phyloP scores from a whole-genome alignment of 2,888 invertebrate species.

The Deroplatys truncata region DNA sequence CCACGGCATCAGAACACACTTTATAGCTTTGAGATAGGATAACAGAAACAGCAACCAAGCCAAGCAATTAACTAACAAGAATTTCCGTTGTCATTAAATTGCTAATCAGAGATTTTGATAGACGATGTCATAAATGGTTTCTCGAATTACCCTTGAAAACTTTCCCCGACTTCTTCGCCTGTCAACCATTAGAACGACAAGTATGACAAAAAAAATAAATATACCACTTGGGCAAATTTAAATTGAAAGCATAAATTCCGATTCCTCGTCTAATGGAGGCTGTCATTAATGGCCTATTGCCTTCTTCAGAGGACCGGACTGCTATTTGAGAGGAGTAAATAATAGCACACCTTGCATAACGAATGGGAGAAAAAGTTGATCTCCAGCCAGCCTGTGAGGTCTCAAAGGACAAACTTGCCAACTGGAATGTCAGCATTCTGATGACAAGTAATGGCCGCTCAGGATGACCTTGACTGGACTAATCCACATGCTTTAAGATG shows the following conservation, averaged over 20 bases:
- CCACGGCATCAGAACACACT: neutral
- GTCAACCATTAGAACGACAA: neutral
- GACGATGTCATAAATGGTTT: neutral
- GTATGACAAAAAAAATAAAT: neutral
- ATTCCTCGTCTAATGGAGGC: slow-evolving; percentile 1
- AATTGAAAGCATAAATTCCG: slow-evolving; percentile 11
- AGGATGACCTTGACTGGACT: neutral
- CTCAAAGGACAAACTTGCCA: neutral
- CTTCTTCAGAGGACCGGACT: neutral
- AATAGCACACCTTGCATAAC: slow-evolving; percentile 2
- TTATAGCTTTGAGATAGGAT: neutral
- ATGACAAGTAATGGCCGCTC: neutral
- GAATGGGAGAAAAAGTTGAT: neutral
- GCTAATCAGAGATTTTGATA: neutral
- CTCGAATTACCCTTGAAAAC: neutral
- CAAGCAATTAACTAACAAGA: neutral
- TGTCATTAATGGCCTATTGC: slow-evolving; percentile 6
- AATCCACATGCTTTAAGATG: neutral
- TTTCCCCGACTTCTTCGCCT: neutral
- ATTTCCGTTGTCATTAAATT: neutral
- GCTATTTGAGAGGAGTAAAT: slow-evolving; percentile 2
- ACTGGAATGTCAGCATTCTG: neutral
- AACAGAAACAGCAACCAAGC: neutral
- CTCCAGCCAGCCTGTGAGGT: neutral
- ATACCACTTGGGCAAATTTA: neutral